A percentile compares a stretch with the other conserved stretches of the same genome.
Evolutionary conservation across 2,888 invertebrate genomes (phyloP).

Genomic region (Bellardia pandia): DNA sequence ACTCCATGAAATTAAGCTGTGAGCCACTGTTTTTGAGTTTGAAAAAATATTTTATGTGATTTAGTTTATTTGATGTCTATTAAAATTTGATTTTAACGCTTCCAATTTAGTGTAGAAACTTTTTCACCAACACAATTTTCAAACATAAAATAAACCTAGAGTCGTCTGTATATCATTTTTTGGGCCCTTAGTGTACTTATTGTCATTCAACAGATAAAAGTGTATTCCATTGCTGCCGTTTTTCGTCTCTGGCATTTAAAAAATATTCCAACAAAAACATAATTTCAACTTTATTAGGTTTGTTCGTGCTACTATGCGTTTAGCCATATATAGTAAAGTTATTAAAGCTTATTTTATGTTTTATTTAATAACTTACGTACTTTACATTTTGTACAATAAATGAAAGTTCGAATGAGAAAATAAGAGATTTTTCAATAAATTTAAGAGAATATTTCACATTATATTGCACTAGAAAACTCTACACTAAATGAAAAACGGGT

Average conservation of each 20-base stretch:
- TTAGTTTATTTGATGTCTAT: too few species aligned
- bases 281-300: constrained; percentile 1
- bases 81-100: too few species aligned
- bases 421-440: not conserved
- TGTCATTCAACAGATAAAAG: constrained; percentile 70
- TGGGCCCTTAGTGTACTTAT: constrained; percentile 16
- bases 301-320: too few species aligned
- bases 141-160: not conserved
- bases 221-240: not conserved
- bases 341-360: not conserved
- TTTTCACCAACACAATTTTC: not conserved
- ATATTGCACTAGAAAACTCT: constrained; percentile 20
- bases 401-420: not conserved
- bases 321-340: too few species aligned
- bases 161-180: not conserved
- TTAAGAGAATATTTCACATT: not conserved
- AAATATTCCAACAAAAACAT: constrained; percentile 1
- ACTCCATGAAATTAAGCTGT: too few species aligned
- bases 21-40: too few species aligned
- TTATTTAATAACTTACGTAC: not conserved
- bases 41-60: too few species aligned
- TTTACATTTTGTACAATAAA: not conserved
- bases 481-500: not conserved
- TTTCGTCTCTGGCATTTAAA: not conserved
- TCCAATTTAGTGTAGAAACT: not conserved